Percentiles rank a stretch among this genome's conserved stretches.
Evolutionary conservation across 2,888 invertebrate species (phyloP).

Genomic region (Electrophaes corylata): DNA sequence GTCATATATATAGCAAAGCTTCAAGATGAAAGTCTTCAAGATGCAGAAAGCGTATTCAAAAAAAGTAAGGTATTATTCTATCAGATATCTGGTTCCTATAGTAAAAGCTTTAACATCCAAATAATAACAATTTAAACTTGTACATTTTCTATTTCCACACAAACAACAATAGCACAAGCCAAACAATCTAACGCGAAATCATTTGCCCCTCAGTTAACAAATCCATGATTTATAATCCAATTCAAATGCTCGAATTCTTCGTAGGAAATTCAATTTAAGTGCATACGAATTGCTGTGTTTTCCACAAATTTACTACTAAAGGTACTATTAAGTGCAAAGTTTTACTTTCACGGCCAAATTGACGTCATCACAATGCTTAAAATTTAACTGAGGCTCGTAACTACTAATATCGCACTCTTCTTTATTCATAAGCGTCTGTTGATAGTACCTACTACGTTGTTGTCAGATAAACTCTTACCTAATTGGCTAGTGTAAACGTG

Average conservation of each 20-base stretch:
- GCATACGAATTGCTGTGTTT: constrained; percentile 25
- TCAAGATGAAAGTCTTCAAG: too few species aligned
- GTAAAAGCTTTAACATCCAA: too few species aligned
- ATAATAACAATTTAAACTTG: constrained; percentile 4
- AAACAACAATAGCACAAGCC: constrained; percentile 10
- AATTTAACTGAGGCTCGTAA: too few species aligned
- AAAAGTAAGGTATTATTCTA: too few species aligned
- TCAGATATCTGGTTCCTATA: too few species aligned
- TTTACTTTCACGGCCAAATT: background rate
- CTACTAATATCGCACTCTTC: too few species aligned
- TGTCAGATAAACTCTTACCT: too few species aligned
- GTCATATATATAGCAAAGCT: too few species aligned
- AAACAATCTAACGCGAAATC: constrained; percentile 4
- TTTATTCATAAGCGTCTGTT: too few species aligned
- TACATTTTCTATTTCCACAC: constrained; percentile 7
- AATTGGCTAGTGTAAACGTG: too few species aligned
- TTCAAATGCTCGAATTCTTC: constrained; percentile 26
- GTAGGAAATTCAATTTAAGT: constrained; percentile 34
- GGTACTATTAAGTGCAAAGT: background rate
- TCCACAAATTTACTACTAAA: constrained; percentile 3
- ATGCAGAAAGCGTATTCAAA: too few species aligned
- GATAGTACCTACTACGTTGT: too few species aligned
- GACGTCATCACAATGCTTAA: background rate
- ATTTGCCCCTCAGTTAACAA: constrained; percentile 16
- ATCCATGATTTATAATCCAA: constrained; percentile 20